phyloP scores from a whole-genome alignment of 2,888 invertebrate species.

The Ormyrus pomaceus region DNA sequence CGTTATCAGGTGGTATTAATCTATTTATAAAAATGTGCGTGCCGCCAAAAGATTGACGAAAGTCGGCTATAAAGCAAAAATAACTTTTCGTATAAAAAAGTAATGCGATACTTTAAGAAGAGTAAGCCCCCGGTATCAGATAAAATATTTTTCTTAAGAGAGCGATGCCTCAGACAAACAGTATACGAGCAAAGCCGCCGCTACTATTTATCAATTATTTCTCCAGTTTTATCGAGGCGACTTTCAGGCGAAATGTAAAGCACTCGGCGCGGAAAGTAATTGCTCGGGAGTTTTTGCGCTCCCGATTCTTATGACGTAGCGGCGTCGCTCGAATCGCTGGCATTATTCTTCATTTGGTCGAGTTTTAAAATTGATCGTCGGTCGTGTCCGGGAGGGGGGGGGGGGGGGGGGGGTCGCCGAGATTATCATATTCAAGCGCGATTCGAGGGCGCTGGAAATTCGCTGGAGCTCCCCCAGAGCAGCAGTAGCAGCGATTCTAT shows the following conservation, averaged over 20 bases:
- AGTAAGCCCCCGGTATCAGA: too few species aligned
- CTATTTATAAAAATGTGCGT: too few species aligned
- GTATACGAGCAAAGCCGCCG: too few species aligned
- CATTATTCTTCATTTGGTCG: conserved; percentile 46
- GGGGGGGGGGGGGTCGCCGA: not conserved
- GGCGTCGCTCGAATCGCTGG: conserved; percentile 23
- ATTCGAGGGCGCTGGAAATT: conserved; percentile 13
- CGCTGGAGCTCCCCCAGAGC: not conserved
- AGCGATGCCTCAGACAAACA: too few species aligned
- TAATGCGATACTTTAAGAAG: too few species aligned
- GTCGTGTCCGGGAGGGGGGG: not conserved
- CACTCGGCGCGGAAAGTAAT: not conserved
- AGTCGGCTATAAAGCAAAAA: too few species aligned
- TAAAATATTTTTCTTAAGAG: too few species aligned
- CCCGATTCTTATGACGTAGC: not conserved
- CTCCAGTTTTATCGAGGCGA: too few species aligned
- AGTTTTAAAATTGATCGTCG: conserved; percentile 47
- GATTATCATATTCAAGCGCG: conserved; percentile 46
- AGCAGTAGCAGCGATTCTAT: not conserved
- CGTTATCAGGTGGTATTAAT: too few species aligned
- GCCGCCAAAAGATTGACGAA: too few species aligned
- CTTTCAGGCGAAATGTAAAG: not conserved
- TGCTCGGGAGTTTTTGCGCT: not conserved
- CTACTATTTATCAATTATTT: too few species aligned
- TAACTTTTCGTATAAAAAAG: too few species aligned